Conservation (phyloP, 2,888 invertebrate genomes). For the Trachelus tabidus region DNA sequence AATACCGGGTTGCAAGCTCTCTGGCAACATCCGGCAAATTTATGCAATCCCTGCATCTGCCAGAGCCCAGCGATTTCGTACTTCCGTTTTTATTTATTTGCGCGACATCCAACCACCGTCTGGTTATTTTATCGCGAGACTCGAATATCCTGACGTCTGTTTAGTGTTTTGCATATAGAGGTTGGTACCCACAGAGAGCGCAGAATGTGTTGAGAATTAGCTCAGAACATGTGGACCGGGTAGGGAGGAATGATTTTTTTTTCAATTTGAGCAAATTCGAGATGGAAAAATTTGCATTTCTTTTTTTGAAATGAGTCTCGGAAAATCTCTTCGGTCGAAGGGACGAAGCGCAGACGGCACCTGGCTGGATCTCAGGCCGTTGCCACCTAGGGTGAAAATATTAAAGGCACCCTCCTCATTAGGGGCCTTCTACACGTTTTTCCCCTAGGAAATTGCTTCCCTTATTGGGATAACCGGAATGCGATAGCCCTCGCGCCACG, state of each 20-base stretch:
- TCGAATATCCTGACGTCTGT: neutral
- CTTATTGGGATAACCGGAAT: conserved; percentile 5
- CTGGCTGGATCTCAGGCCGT: neutral
- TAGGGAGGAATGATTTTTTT: neutral
- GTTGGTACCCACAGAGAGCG: neutral
- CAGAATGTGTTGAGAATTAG: neutral
- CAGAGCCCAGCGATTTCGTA: conserved; percentile 45
- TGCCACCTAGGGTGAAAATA: conserved; percentile 15
- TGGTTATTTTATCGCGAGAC: neutral
- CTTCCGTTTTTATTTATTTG: conserved; percentile 46
- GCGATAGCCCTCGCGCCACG: neutral
- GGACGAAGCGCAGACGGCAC: neutral
- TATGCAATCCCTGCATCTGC: conserved; percentile 50
- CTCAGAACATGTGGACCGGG: neutral
- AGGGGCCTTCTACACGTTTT: conserved; percentile 1
- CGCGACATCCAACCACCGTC: neutral
- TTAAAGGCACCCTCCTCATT: conserved; percentile 19
- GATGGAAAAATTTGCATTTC: neutral
- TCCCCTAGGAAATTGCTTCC: neutral
- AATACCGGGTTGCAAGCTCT: neutral
- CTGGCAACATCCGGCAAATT: conserved; percentile 30
- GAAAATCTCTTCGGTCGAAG: neutral
- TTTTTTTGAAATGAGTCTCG: neutral
- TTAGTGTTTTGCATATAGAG: neutral
- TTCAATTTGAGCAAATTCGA: neutral